These are phyloP conservation scores for Cranoglanis bouderius DNA, from an alignment of 2,113 vertebrate genomes.

Conservation along the genomic window DNA sequence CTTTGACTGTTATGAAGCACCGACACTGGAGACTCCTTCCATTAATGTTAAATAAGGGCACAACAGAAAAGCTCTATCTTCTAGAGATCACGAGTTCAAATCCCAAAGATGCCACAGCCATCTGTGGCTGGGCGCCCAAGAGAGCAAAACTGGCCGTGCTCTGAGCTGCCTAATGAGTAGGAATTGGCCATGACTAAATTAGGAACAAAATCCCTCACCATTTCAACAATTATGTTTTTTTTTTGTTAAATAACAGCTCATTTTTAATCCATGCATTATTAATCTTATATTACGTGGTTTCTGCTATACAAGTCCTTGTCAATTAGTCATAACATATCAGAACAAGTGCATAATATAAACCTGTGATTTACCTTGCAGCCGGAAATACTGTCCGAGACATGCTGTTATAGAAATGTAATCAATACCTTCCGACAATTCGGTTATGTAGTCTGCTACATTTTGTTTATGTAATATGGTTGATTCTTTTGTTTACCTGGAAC, in stretches of 20 bases:
- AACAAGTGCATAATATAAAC: not conserved
- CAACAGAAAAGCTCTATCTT: not conserved
- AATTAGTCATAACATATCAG: not conserved
- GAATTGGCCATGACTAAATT: not conserved
- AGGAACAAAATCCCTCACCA: not conserved
- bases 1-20: not conserved
- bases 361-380: not conserved
- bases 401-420: not conserved
- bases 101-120: not conserved
- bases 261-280: not conserved
- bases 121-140: not conserved
- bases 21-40: not conserved
- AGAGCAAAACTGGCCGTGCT: not conserved
- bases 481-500: not conserved
- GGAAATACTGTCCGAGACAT: not conserved
- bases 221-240: not conserved
- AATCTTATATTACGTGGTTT: not conserved
- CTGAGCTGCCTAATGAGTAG: not conserved
- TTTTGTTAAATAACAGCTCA: not conserved
- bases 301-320: not conserved
- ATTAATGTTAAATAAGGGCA: not conserved
- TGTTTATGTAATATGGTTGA: not conserved
- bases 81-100: not conserved
- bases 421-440: not conserved
- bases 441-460: not conserved